Evolutionary conservation across 2,797 vertebrate species (phyloP).

Genomic region (Anguilla marmorata): DNA sequence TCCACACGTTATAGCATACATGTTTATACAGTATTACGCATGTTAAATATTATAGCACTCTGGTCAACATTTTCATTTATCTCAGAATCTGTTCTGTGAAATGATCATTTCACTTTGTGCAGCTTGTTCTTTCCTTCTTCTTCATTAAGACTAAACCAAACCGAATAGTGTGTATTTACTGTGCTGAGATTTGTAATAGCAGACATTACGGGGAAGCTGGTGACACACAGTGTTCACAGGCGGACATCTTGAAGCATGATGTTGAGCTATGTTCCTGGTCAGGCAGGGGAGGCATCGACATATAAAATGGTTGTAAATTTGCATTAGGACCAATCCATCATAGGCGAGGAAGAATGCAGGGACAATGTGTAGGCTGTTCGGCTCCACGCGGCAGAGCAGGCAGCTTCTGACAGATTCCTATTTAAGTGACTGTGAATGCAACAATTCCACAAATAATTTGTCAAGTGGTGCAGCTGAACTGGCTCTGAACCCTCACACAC

Average conservation of each 20-base stretch:
- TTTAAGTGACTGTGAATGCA: constrained; percentile 99
- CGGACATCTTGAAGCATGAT: constrained; percentile 91
- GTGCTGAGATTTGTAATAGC: constrained; percentile 70
- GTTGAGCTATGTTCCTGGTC: constrained; percentile 93
- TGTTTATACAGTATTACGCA: background rate
- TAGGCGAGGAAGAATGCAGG: constrained; percentile 74
- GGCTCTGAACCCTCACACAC: constrained; percentile 91
- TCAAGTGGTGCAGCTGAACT: constrained; percentile 92
- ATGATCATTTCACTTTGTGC: constrained; percentile 1
- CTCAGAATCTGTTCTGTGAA: constrained; percentile 7
- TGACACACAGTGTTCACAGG: constrained; percentile 83
- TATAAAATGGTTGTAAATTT: constrained; percentile 99
- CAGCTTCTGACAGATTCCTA: constrained; percentile 79
- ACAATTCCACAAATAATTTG: constrained; percentile 99
- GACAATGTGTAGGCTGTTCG: constrained; percentile 77
- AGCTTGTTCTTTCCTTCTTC: background rate
- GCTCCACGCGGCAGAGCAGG: constrained; percentile 72
- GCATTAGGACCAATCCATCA: constrained; percentile 98
- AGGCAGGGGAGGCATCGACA: constrained; percentile 83
- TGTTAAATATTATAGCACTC: background rate
- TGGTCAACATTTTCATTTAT: background rate
- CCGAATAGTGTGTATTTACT: constrained; percentile 68
- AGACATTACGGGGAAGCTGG: constrained; percentile 74
- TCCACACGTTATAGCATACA: background rate
- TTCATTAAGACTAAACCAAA: constrained; percentile 7